Base-by-base conservation (phyloP, 2,888 invertebrate genomes). In the Dryobota labecula region DNA sequence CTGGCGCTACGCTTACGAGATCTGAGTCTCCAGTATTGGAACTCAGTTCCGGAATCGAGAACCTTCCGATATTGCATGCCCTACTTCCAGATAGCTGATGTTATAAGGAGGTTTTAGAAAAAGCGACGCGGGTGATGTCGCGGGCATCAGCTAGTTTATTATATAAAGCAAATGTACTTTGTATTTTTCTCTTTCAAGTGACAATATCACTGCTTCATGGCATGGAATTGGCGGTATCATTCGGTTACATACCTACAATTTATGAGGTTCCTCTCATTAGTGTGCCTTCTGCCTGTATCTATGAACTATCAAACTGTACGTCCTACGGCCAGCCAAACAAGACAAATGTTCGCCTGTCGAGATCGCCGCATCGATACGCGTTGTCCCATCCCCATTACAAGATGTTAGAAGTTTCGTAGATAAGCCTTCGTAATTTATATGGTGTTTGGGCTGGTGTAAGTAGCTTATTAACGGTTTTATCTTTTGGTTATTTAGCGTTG, bases 401-500 rank as follows among this genome's bases (percentile, higher is more conserved):
- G 84, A 83, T 82, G 84, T 78, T 74, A 68, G 76, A 78, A 84
- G 73, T 84, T 83, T 68, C 33, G 74, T 47, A 82, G 83, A 83
- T 83, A 83, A 84, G 68, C 70, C 51, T n/a, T 13, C 13, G 60
- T 74, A 73, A 83, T 83, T 84, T 83, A 81, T 82, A 76, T 75
- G 54, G 75, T 84, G 78, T 82, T 77, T 72, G 68, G 68, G 11
- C 36, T 62, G 45, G 15, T 47, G 49, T 73, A 53, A 70, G 56
- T 56, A 76, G 61, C 60, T 66, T 57, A 77, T 79, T 64, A 81
- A 81, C 64, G 62, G 18, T 63, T 71, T 53, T 2, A 8, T 56
- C n/a, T 41, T 47, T 11, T 60, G 56, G 2, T 38, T 27, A 24
- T 24, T 2, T 67, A 27, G 38, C 27, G 11, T 13, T n/a, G 24